Base-by-base conservation (phyloP, 2,888 invertebrate species). In the Tenthredo livida region DNA sequence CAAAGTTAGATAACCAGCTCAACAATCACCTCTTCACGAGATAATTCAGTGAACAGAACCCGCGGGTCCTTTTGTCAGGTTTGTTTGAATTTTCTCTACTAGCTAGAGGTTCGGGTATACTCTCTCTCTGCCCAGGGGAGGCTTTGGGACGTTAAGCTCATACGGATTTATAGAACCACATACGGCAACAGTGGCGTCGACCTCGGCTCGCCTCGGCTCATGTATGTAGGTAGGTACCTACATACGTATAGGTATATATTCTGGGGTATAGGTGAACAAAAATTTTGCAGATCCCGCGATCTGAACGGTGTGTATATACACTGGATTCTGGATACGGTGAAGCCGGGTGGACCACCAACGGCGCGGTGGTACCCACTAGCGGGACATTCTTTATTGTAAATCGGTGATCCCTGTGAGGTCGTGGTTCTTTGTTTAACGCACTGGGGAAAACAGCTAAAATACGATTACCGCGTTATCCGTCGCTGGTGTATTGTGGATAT, bases 141-240 rank as follows among this genome's bases (percentile, higher is more conserved):
- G 94, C 94, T 94, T 94, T 94, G 93, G 91, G 92, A 92, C 92
- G 91, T 92, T 94, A 94, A 94, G 90, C 92, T 89, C 90, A 89
- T 88, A 88, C 90, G 92, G 92, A 92, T 92, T 92, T 92, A 92
- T 92, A 90, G 92, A 94, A 93, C 93, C 93, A 92, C 93, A 93
- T 92, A 91, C 91, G 92, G 90, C 77, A 78, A 77, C 85, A 84
- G 85, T 86, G 87, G 86, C 86, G 85, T 87, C 87, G 86, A 84
- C 85, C 87, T 86, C 77, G 54, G 29, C 25, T 54, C 50, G 9
- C 54, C 29, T 25, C 12, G n/a, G 21, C 15, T 40, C 10, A 10
- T 72, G 37, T 70, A 37, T 17, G 29, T 70, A 70, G 29, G 33
- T 37, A 70, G 1, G n/a, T 10, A 70, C 33, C 21, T 73, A 73